Conservation (phyloP, 2,888 invertebrate genomes). For the Parnassius apollo region DNA sequence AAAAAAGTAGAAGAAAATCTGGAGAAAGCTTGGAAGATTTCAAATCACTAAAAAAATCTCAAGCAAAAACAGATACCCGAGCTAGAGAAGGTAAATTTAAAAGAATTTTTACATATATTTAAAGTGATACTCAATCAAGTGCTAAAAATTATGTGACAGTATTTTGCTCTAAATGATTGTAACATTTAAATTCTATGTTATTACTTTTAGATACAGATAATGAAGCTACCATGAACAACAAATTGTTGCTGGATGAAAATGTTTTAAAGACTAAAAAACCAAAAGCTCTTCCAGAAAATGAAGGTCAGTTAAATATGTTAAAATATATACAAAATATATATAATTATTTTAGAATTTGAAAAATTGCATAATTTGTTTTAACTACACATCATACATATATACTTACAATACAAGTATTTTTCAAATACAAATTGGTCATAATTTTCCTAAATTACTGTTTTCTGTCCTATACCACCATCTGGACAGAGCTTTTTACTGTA, state of each 20-base stretch:
- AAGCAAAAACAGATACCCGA: constrained; percentile 54
- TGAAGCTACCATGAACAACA: background rate
- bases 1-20: constrained; percentile 28
- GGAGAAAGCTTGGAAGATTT: constrained; percentile 37
- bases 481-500: too few relatives aligned
- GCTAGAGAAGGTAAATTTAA: constrained; percentile 40
- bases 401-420: too few relatives aligned
- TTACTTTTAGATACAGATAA: constrained; percentile 14
- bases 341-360: background rate
- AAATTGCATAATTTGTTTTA: too few relatives aligned
- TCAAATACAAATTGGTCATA: too few relatives aligned
- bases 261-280: background rate
- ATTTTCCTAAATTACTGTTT: too few relatives aligned
- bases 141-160: too few relatives aligned
- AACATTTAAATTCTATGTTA: too few relatives aligned
- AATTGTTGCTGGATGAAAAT: background rate
- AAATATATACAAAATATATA: background rate
- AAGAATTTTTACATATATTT: too few relatives aligned
- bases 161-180: too few relatives aligned
- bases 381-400: too few relatives aligned
- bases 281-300: background rate
- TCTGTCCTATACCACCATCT: too few relatives aligned
- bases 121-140: too few relatives aligned
- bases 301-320: constrained; percentile 1
- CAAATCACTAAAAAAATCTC: constrained; percentile 57